A percentile compares a stretch with the other conserved stretches of the same genome.
Evolutionary conservation across 2,113 vertebrate genomes (phyloP).

Genomic region (Eudorcas thomsonii): DNA sequence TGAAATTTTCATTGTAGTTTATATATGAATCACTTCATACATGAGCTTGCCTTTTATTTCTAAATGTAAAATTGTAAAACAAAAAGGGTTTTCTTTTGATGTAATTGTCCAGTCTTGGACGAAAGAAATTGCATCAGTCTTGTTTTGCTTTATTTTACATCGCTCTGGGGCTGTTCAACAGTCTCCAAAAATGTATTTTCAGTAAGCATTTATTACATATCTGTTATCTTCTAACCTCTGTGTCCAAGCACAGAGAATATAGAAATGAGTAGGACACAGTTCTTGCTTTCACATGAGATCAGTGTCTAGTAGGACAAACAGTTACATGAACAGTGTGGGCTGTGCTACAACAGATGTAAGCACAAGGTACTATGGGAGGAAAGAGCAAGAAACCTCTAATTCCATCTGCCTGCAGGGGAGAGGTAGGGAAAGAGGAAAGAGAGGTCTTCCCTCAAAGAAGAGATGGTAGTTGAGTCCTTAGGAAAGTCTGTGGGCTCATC

Average conservation of each 20-base stretch:
- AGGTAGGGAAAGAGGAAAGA: background rate
- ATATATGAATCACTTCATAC: background rate
- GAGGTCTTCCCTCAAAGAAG: background rate
- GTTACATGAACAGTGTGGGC: background rate
- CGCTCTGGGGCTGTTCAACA: background rate
- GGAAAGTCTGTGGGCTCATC: background rate
- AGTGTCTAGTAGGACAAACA: background rate
- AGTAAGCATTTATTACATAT: constrained; percentile 13
- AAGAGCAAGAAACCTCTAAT: background rate
- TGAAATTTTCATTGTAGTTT: constrained; percentile 37
- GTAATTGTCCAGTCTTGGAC: background rate
- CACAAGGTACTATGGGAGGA: background rate
- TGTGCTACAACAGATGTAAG: background rate
- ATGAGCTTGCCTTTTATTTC: constrained; percentile 30
- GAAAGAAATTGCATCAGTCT: background rate
- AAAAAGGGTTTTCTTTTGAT: background rate
- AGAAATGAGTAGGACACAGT: background rate
- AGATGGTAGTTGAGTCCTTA: background rate
- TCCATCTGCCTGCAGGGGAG: background rate
- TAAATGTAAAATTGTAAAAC: constrained; percentile 19
- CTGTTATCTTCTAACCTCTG: background rate
- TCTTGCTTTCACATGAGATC: background rate
- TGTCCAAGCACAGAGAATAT: background rate
- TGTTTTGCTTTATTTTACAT: background rate
- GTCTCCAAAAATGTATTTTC: background rate